phyloP scores from a whole-genome alignment of 1,140 invertebrate species.

The Cydia amplana region DNA sequence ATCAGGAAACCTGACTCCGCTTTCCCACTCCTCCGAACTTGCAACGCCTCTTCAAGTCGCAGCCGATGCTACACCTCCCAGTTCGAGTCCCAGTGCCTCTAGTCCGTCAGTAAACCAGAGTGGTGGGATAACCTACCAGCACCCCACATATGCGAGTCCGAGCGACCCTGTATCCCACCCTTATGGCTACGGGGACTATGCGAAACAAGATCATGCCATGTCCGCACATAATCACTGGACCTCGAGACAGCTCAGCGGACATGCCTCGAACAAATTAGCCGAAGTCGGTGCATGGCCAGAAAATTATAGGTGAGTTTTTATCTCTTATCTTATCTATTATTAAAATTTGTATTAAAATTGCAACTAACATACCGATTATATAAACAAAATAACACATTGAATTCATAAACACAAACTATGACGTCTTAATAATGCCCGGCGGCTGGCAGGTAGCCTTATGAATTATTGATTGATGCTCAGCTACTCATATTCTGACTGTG shows the following conservation, averaged over 20 bases:
- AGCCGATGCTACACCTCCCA: conserved; percentile 67
- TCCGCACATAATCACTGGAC: conserved; percentile 74
- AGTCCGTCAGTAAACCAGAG: conserved; percentile 65
- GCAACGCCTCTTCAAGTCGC: conserved; percentile 65
- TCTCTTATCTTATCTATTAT: neutral
- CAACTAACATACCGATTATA: conserved; percentile 30
- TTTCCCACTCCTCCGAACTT: conserved; percentile 73
- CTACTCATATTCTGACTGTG: conserved; percentile 54
- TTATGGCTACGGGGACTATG: conserved; percentile 72
- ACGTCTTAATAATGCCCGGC: conserved; percentile 59
- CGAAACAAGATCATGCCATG: conserved; percentile 73
- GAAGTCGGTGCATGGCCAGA: conserved; percentile 77
- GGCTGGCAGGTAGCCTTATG: conserved; percentile 60
- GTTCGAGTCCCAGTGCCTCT: conserved; percentile 64
- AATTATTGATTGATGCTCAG: conserved; percentile 70
- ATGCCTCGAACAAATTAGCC: conserved; percentile 72
- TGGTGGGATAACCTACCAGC: conserved; percentile 65
- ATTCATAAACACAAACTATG: conserved; percentile 34
- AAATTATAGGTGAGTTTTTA: conserved; percentile 77
- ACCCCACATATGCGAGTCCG: conserved; percentile 63
- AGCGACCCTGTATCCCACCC: conserved; percentile 65
- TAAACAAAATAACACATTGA: conserved; percentile 34
- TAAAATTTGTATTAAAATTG: conserved; percentile 32
- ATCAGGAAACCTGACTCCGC: conserved; percentile 67
- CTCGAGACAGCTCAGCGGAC: conserved; percentile 66